These are phyloP conservation scores for Zaprionus lachaisei DNA, from an alignment of 1,140 invertebrate species.

Conservation along the genomic window DNA sequence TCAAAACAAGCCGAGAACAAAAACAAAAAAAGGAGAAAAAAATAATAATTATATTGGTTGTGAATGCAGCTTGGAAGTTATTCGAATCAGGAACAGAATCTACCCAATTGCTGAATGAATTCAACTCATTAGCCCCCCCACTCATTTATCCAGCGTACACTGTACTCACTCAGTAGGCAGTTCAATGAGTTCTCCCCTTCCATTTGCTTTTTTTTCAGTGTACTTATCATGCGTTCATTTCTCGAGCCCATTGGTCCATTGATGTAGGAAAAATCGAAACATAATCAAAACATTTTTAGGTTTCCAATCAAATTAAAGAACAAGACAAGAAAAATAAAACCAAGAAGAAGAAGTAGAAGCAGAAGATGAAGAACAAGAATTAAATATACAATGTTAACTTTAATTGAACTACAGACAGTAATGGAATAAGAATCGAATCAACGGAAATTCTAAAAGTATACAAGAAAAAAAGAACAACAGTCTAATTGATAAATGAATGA, in stretches of 20 bases:
- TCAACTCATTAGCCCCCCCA: conserved; percentile 40
- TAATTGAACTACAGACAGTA: conserved; percentile 54
- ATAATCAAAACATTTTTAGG: conserved; percentile 82
- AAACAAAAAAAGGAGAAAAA: conserved; percentile 34
- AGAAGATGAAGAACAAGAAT: conserved; percentile 32
- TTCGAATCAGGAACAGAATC: conserved; percentile 62
- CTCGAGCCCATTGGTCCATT: conserved; percentile 17
- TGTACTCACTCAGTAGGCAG: conserved; percentile 22
- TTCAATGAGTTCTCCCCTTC: conserved; percentile 7
- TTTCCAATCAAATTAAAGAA: conserved; percentile 71
- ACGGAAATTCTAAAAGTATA: conserved; percentile 59
- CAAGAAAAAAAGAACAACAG: conserved; percentile 43
- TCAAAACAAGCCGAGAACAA: conserved; percentile 22
- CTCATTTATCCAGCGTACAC: conserved; percentile 48
- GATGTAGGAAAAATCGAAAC: conserved; percentile 70
- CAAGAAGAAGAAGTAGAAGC: not conserved
- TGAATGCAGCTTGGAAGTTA: conserved; percentile 76
- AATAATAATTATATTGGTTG: conserved; percentile 80
- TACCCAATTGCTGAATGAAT: conserved; percentile 69
- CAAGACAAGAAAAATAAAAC: not conserved
- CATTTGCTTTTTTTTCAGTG: conserved; percentile 43
- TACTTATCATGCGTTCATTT: conserved; percentile 50
- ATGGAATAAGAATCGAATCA: conserved; percentile 54
- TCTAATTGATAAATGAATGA: conserved; percentile 67
- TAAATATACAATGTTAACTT: conserved; percentile 64